A percentile compares a stretch with the other conserved stretches of the same genome.
Conservation (phyloP, 2,888 invertebrate species). For the Meganola albula region DNA sequence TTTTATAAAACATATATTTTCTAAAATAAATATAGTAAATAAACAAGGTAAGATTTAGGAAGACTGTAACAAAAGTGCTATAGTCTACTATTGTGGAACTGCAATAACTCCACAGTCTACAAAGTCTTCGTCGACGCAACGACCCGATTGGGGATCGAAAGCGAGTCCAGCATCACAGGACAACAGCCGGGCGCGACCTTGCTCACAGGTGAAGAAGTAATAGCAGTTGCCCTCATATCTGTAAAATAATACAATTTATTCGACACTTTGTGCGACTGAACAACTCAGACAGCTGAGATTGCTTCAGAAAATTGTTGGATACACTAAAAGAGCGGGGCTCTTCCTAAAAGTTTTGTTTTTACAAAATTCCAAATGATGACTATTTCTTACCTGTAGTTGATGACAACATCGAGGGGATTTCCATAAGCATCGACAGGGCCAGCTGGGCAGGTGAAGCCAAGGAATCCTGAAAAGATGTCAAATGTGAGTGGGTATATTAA, state of each 20-base stretch:
- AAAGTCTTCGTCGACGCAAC: slow-evolving; percentile 37
- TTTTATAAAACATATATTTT: too few relatives aligned
- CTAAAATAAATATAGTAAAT: too few relatives aligned
- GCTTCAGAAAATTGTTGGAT: too few relatives aligned
- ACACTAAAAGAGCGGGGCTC: too few relatives aligned
- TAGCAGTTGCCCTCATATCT: slow-evolving; percentile 48
- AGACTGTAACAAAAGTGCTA: too few relatives aligned
- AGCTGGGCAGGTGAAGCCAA: slow-evolving; percentile 48
- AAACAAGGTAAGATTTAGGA: too few relatives aligned
- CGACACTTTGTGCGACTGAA: too few relatives aligned
- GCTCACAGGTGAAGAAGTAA: slow-evolving; percentile 50
- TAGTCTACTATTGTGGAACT: too few relatives aligned
- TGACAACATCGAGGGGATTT: slow-evolving; percentile 22
- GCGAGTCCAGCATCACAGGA: slow-evolving; percentile 50
- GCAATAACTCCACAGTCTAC: slow-evolving; percentile 13
- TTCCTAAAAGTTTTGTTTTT: too few relatives aligned
- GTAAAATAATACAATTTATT: too few relatives aligned
- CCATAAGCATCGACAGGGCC: slow-evolving; percentile 32
- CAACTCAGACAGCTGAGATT: too few relatives aligned
- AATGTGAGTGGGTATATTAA: background rate
- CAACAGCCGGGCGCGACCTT: slow-evolving; percentile 43
- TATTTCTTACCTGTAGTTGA: slow-evolving; percentile 44
- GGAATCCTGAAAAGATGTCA: slow-evolving; percentile 34
- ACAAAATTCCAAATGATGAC: background rate
- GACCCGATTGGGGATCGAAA: slow-evolving; percentile 39